Evolutionary conservation across 2,888 invertebrate species (phyloP), one percentile per base, ranked within the genome.

Genomic region (Kuschelorhynchus macadamiae): DNA sequence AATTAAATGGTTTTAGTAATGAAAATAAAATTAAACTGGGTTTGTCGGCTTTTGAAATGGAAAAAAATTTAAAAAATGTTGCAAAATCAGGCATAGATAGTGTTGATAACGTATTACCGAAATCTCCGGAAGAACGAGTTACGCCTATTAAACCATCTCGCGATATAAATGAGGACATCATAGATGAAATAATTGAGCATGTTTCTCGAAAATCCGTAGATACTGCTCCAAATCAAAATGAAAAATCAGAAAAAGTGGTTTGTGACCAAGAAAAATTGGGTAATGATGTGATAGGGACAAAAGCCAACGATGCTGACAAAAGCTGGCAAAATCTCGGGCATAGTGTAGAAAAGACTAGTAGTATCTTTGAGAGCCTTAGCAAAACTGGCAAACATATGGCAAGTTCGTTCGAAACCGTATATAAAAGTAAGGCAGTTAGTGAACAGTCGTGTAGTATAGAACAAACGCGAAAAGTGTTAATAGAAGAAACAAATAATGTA

Each of bases 1-100:
- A 78, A 56, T 64, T 77, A 4, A 78, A 77, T 66, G 75, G 74
- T 39, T 53, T n/a, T 81, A 82, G 16, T 18, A 67, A 66, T 17
- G 50, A 7, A 9, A 39, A 36, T 18, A 55, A 70, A 33, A 18
- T 49, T 7, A 70, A 70, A 39, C 61, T 62, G 39, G 59, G 49
- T 5, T 82, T 90, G 57, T 89, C 89, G 47, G 86, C 87, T 65
- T 83, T 88, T 56, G 91, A 90, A 81, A 87, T 89, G 57, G 90
- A 90, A 78, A 91, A 91, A 80, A 91, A 91, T 82, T 83, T 88
- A 44, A 90, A 89, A 67, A 91, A 91, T 82, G 86, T 87, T 71
- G 87, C 87, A 66, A 90, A 90, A 80, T 88, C 84, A 84, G n/a
- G 39, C 17, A 30, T 59, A 8, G 53, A 56, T 3, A 42, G 33